Base-by-base conservation (phyloP, 2,113 vertebrate genomes). In the Pachyramphus minor region DNA sequence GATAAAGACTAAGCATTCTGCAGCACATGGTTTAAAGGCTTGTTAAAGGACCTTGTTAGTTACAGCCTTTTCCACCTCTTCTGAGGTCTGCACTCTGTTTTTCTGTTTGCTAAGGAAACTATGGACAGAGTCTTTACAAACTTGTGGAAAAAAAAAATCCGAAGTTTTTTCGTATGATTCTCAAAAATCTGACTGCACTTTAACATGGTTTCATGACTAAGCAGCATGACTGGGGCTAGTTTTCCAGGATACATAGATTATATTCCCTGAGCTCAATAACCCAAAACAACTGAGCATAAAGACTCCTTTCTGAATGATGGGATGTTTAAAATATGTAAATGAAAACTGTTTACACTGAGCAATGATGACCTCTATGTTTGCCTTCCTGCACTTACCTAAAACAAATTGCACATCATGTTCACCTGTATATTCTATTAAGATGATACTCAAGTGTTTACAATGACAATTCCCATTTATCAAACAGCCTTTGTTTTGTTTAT, bases 401-500 rank as follows among this genome's bases (percentile, higher is more conserved):
- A 90, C 37, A 94, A 94, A 59, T 80, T 33, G 4, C 12, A 35
- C 50, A 53, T 18, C 86, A 23, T 63, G 17, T 52, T 93, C 25
- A 86, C 24, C 50, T 94, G 53, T 81, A 49, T 71, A 63, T 90
- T 92, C 37, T 90, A 30, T 68, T 91, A 96, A 89, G 83, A 90
- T 39, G 47, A 78, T 16, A 71, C 23, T 73, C 10, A 78, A 64
- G 18, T 14, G 12, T 82, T 90, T 89, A 30, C 17, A 42, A 12
- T 89, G 39, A 85, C 17, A 96, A 86, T 94, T 95, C 12, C 12
- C 19, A 87, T 81, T 96, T 93, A 96, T 93, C 73, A 95, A 95
- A 55, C 30, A 73, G 53, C 23, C 66, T 77, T 37, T 75, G 4
- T 20, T 92, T 92, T 92, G n/a, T 63, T 42, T 87, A 56, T n/a